Evolutionary conservation across 2,797 vertebrate species (phyloP).

Genomic region (Notolepis coatsorum): DNA sequence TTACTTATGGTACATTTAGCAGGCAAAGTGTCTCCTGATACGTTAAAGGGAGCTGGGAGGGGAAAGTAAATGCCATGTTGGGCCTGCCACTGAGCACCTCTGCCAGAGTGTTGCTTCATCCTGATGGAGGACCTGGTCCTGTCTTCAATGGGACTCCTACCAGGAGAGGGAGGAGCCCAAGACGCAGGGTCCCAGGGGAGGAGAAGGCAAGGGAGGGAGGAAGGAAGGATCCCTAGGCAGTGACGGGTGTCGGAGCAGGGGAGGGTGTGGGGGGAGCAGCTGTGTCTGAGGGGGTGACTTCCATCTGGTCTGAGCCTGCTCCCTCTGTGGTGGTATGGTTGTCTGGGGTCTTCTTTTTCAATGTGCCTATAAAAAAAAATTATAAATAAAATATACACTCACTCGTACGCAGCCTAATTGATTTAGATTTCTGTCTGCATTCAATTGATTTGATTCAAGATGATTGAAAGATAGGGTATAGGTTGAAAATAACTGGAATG

Average conservation of each 20-base stretch:
- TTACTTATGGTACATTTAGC: constrained; percentile 26
- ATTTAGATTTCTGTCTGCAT: background rate
- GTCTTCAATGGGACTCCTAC: constrained; percentile 39
- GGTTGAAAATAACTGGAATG: background rate
- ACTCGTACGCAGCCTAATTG: too few relatives aligned
- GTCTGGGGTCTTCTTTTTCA: constrained; percentile 26
- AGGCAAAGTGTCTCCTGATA: constrained; percentile 12
- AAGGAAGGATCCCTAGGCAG: constrained; percentile 58
- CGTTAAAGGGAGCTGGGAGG: background rate
- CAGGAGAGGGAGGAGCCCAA: constrained; percentile 11
- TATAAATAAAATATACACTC: too few relatives aligned
- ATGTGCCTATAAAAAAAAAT: constrained; percentile 59
- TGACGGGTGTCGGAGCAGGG: constrained; percentile 58
- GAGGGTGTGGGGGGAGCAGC: constrained; percentile 59
- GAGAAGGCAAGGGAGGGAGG: constrained; percentile 9
- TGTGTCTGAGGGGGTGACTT: constrained; percentile 58
- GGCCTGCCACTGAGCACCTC: constrained; percentile 19
- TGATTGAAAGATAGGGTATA: too few relatives aligned
- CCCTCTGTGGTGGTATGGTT: constrained; percentile 19
- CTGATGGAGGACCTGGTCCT: constrained; percentile 34
- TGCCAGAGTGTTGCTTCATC: constrained; percentile 23
- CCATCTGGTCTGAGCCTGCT: constrained; percentile 53
- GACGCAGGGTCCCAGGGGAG: constrained; percentile 14
- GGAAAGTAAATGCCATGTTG: background rate
- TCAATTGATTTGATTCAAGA: background rate